Evolutionary conservation across 2,888 invertebrate genomes (phyloP).

Genomic region (Protonemura montana): DNA sequence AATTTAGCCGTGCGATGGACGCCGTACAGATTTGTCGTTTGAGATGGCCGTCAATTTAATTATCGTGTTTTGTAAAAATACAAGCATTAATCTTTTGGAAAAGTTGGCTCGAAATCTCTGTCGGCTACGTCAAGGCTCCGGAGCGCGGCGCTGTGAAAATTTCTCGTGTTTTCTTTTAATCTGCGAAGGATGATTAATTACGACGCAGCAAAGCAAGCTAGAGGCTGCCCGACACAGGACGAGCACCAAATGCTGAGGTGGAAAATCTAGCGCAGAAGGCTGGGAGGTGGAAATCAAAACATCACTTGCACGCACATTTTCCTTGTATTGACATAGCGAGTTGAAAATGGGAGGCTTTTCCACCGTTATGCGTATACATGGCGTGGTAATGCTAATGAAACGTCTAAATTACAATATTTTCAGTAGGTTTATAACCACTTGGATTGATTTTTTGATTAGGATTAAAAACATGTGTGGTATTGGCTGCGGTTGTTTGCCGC

Average conservation of each 20-base stretch:
- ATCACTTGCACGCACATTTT: constrained; percentile 7
- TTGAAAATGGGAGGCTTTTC: not conserved
- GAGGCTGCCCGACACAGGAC: not conserved
- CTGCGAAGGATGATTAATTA: constrained; percentile 12
- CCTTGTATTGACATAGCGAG: not conserved
- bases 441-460: not conserved
- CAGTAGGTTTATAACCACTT: not conserved
- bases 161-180: constrained; percentile 7
- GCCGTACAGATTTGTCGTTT: not conserved
- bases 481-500: not conserved
- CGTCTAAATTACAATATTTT: not conserved
- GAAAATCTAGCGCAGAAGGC: not conserved
- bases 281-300: not conserved
- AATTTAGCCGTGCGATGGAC: not conserved
- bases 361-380: not conserved
- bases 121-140: not conserved
- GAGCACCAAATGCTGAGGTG: not conserved
- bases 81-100: constrained; percentile 7
- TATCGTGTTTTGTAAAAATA: constrained; percentile 7
- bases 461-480: not conserved
- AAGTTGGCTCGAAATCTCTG: not conserved
- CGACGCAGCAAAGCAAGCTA: constrained; percentile 1
- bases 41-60: constrained; percentile 7
- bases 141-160: constrained; percentile 12
- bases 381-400: not conserved